Base-by-base conservation (phyloP, 2,888 invertebrate species). In the Rhaphigaster nebulosa region DNA sequence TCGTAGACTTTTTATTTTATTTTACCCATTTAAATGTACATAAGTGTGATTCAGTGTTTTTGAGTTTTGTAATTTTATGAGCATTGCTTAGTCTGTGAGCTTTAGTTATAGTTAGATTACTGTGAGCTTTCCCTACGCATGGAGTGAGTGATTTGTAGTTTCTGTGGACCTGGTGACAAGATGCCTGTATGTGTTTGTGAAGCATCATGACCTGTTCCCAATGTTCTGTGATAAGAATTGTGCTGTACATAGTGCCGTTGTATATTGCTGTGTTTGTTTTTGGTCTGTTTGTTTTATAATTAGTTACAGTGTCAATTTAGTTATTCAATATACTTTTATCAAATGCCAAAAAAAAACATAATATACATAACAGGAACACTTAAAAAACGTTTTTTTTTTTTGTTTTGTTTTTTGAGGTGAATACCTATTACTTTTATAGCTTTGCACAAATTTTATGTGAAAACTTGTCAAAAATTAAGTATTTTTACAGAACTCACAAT, bases 81-180 rank as follows among this genome's bases (percentile, higher is more conserved):
- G 84, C 41, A 84, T 84, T 84, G 84, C 84, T 84, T 84, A 84
- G 84, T 84, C 45, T 84, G 84, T 84, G 84, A 84, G 84, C 84
- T 84, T 84, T 84, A 84, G 84, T 84, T 84, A 45, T 84, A 84
- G 84, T 50, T 84, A 84, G 84, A 84, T 84, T 84, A 41, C n/a
- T 45, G 84, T 84, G 84, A 84, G 84, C 84, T 84, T 84, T 45
- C 84, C 84, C 84, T 50, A 84, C 10, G 84, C 84, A 84, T 84
- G 84, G 84, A 84, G 84, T 84, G 84, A 84, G 84, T 84, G 84
- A 84, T 84, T 45, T 84, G 84, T 84, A 84, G 84, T 45, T 84
- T 84, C 26, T 45, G n/a, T 45, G 84, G 45, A 84, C 45, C 84
- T 84, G 45, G n/a, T 84, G 45, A n/a, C 45, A 84, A 84, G 84